Conservation (phyloP, 2,888 invertebrate genomes). For the Agrotis exclamationis region DNA sequence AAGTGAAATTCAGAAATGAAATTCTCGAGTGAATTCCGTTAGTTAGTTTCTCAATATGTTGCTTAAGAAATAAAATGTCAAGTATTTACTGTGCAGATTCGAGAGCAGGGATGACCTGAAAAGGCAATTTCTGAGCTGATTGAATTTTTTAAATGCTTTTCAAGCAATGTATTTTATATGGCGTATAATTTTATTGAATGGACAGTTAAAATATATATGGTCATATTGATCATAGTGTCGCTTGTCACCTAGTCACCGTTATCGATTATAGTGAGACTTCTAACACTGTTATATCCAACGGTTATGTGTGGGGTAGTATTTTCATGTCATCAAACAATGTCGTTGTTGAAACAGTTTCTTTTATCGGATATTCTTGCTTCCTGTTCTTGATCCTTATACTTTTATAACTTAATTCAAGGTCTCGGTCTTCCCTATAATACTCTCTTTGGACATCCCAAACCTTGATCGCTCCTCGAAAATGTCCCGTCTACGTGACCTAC, state of each 20-base stretch:
- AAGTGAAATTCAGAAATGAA: conserved; percentile 14
- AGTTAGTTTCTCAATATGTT: conserved; percentile 2
- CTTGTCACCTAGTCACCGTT: conserved; percentile 14
- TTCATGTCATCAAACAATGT: conserved; percentile 7
- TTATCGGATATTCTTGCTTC: not conserved
- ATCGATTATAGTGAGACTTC: conserved; percentile 11
- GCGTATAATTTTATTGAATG: not conserved
- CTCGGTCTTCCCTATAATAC: not conserved
- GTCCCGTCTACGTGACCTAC: conserved; percentile 49
- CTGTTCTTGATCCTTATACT: not conserved
- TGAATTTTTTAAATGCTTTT: conserved; percentile 21
- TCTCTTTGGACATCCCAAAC: not conserved
- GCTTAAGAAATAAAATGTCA: conserved; percentile 10
- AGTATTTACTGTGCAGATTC: conserved; percentile 21
- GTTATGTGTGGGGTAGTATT: conserved; percentile 3
- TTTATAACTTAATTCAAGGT: not conserved
- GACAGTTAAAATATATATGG: conserved; percentile 10
- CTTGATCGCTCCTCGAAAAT: not conserved
- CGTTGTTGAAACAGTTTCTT: not conserved
- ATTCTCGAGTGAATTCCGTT: conserved; percentile 7
- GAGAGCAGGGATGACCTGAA: conserved; percentile 18
- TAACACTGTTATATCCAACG: conserved; percentile 15
- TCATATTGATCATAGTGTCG: conserved; percentile 5
- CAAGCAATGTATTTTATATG: conserved; percentile 2
- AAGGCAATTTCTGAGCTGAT: conserved; percentile 25